Percentiles rank a stretch among this genome's conserved stretches.
Evolutionary conservation across 2,113 vertebrate species (phyloP).

Genomic region (Hoplias malabaricus): DNA sequence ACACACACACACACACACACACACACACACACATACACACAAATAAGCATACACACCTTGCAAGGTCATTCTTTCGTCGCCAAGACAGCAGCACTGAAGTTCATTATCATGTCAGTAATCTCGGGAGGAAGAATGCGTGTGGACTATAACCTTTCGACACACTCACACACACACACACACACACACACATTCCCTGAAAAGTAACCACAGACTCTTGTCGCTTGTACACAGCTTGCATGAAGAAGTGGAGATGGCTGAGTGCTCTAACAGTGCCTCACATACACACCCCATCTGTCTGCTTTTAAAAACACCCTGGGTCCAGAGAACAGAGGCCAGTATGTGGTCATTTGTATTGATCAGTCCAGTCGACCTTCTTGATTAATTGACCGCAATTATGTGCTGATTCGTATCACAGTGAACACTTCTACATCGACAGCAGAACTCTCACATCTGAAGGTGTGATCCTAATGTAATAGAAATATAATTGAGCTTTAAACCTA

Average conservation of each 20-base stretch:
- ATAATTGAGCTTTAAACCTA: no score
- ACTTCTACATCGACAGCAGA: no score
- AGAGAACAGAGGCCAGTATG: background rate
- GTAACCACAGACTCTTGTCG: slow-evolving; percentile 10
- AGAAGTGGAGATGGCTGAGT: background rate
- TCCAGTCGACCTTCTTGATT: no score
- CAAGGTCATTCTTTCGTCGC: slow-evolving; percentile 44
- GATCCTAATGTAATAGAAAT: no score
- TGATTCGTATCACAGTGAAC: no score
- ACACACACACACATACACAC: slow-evolving; percentile 13
- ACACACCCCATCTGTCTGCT: background rate
- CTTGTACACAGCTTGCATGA: background rate
- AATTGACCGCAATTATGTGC: no score
- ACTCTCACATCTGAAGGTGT: no score
- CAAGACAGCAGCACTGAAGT: slow-evolving; percentile 37
- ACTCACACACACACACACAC: slow-evolving; percentile 13
- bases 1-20: background rate
- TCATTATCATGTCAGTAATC: slow-evolving; percentile 45
- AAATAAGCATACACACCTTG: slow-evolving; percentile 13
- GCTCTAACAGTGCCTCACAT: background rate
- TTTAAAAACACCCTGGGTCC: background rate
- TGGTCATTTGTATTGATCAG: no score
- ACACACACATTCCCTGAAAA: slow-evolving; percentile 20
- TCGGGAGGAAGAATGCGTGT: slow-evolving; percentile 44
- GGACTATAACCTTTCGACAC: slow-evolving; percentile 36